A percentile compares a stretch with the other conserved stretches of the same genome.
Evolutionary conservation across 2,113 vertebrate genomes (phyloP).

Genomic region (Clarias gariepinus): DNA sequence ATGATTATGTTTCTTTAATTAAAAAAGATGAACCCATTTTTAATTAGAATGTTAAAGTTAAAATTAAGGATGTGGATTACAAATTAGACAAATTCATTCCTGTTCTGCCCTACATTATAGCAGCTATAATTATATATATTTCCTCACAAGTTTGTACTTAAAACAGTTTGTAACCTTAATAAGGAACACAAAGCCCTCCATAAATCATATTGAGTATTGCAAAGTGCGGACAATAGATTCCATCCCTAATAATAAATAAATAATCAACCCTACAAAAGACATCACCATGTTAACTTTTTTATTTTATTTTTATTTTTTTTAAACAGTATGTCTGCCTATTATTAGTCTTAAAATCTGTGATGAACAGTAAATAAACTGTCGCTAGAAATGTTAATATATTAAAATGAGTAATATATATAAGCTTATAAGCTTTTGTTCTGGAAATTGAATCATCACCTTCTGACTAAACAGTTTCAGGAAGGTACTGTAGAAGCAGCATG

Average conservation of each 20-base stretch:
- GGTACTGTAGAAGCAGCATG: background rate
- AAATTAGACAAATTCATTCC: no score
- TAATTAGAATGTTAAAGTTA: background rate
- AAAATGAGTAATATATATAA: background rate
- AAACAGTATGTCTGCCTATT: background rate
- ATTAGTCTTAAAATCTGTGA: background rate
- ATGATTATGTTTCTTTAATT: background rate
- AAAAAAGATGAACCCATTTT: background rate
- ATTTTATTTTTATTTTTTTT: background rate
- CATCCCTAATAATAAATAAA: background rate
- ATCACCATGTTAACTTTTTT: background rate
- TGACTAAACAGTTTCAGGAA: background rate
- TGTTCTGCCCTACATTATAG: background rate
- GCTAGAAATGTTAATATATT: background rate
- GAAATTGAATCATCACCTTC: background rate
- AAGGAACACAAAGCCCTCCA: background rate
- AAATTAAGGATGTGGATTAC: no score
- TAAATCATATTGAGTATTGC: background rate
- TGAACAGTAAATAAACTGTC: background rate
- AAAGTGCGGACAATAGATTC: background rate
- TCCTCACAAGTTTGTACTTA: background rate
- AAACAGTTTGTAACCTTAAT: background rate
- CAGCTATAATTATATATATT: background rate
- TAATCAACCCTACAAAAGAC: background rate
- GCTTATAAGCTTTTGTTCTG: background rate